Conservation (phyloP, 2,888 invertebrate species). For the Cheiracanthium punctorium region DNA sequence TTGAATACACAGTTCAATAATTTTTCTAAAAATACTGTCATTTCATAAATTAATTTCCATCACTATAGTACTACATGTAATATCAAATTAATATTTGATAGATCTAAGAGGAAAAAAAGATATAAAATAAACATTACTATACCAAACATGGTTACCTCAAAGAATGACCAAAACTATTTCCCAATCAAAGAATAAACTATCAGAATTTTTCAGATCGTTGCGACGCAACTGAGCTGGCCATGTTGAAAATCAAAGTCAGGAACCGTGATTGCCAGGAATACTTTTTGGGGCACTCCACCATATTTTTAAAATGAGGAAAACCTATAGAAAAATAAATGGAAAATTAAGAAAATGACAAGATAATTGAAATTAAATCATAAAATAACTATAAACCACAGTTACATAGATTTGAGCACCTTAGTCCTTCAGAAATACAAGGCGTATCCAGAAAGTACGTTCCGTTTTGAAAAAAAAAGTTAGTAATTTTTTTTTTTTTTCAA, state of each 20-base stretch:
- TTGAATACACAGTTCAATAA: no score
- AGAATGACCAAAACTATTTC: no score
- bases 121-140: no score
- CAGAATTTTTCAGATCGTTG: slow-evolving; percentile 25
- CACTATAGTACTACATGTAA: no score
- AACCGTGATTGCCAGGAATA: slow-evolving; percentile 59
- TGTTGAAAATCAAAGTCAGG: slow-evolving; percentile 51
- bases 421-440: background rate
- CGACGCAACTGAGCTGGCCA: slow-evolving; percentile 44
- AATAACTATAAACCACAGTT: background rate
- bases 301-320: slow-evolving; percentile 15
- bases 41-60: no score
- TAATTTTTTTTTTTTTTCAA: no score
- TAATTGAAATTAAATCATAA: background rate
- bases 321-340: slow-evolving; percentile 8
- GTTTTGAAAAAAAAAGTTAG: no score
- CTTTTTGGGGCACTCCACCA: slow-evolving; percentile 41
- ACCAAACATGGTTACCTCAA: no score
- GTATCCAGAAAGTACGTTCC: no score
- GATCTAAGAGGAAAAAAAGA: no score
- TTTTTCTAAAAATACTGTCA: no score
- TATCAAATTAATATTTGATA: no score
- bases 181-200: background rate
- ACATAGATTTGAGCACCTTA: background rate
- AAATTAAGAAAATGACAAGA: background rate